A percentile compares a stretch with the other conserved stretches of the same genome.
Evolutionary conservation across 2,113 vertebrate genomes (phyloP).

Genomic region (Agelaius phoeniceus): DNA sequence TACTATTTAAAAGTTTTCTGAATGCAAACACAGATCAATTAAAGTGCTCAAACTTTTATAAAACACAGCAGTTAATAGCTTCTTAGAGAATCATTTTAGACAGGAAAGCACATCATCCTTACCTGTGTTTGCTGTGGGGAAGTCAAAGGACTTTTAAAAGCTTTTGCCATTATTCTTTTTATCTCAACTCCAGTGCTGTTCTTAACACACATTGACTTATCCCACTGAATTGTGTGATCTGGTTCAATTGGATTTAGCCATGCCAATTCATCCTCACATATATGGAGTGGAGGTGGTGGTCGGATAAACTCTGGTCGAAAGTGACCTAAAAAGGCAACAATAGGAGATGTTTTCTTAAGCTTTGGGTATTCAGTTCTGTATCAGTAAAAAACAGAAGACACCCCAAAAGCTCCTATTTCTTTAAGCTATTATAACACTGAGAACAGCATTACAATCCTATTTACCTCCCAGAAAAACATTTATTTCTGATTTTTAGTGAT

Average conservation of each 20-base stretch:
- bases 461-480: background rate
- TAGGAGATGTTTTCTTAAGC: background rate
- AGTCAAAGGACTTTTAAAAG: constrained; percentile 96
- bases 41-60: background rate
- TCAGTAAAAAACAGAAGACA: background rate
- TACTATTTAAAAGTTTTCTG: background rate
- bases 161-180: constrained; percentile 97
- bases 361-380: background rate
- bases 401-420: background rate
- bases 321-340: constrained; percentile 81
- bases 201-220: constrained; percentile 96
- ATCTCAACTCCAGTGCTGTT: constrained; percentile 96
- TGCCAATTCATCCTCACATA: constrained; percentile 94
- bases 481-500: background rate
- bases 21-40: background rate
- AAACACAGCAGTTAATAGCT: background rate
- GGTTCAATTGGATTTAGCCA: constrained; percentile 97
- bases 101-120: background rate
- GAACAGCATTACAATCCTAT: background rate
- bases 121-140: constrained; percentile 96
- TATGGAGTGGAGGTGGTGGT: constrained; percentile 90
- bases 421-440: background rate
- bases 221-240: constrained; percentile 93
- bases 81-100: background rate
- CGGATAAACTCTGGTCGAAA: constrained; percentile 97